These are phyloP conservation scores for Propithecus perrieri DNA, from an alignment of 2,797 vertebrate genomes.

Conservation along the genomic window DNA sequence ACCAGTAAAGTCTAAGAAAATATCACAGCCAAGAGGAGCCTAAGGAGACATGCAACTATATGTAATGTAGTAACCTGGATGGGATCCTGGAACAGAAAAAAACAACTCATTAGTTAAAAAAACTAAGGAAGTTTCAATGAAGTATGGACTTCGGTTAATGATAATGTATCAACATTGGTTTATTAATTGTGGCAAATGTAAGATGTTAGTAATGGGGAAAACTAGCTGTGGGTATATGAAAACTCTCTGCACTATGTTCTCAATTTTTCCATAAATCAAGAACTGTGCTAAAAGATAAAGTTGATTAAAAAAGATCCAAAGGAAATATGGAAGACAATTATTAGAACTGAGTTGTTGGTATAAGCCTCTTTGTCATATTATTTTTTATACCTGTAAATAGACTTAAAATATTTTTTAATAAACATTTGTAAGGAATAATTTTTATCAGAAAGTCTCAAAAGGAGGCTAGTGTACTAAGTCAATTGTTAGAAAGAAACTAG, in stretches of 20 bases:
- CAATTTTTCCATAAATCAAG: neutral
- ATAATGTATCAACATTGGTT: neutral
- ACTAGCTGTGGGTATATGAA: neutral
- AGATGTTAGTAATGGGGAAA: neutral
- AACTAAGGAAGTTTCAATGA: neutral
- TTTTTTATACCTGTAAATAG: neutral
- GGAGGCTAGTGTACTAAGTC: neutral
- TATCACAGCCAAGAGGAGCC: neutral
- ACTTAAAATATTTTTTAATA: constrained; percentile 17
- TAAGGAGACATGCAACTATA: neutral
- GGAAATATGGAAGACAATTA: neutral
- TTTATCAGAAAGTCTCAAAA: neutral
- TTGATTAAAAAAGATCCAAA: neutral
- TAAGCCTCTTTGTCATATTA: neutral
- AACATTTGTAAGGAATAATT: neutral
- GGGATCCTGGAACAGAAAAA: neutral
- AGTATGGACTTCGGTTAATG: neutral
- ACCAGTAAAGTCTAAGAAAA: neutral
- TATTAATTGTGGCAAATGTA: neutral
- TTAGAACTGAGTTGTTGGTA: neutral
- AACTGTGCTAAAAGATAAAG: neutral
- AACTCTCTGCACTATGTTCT: neutral
- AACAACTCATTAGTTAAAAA: neutral
- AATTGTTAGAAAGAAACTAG: neutral
- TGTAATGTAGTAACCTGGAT: neutral